Evolutionary conservation across 2,888 invertebrate species (phyloP).

Genomic region (Eulithis prunata): DNA sequence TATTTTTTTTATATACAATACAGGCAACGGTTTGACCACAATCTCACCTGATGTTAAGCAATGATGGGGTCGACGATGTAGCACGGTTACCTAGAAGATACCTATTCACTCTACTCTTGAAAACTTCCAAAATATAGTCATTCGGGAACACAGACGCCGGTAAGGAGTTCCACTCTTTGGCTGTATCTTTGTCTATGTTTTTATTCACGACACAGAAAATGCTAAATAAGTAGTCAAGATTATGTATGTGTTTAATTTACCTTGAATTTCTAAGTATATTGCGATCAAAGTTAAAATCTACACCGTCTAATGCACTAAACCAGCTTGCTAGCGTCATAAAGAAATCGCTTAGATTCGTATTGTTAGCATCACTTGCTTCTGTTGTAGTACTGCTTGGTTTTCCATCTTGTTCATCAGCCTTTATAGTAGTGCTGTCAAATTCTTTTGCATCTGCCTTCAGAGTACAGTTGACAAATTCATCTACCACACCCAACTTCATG

Average conservation of each 20-base stretch:
- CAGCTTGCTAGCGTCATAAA: constrained; percentile 56
- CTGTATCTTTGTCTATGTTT: too few relatives aligned
- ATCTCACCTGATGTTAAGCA: too few relatives aligned
- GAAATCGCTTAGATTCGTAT: constrained; percentile 49
- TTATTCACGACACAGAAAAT: too few relatives aligned
- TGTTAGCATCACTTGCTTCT: constrained; percentile 3
- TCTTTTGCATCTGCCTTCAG: neutral
- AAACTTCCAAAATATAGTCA: too few relatives aligned
- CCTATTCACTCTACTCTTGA: too few relatives aligned
- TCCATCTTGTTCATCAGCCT: neutral
- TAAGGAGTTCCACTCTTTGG: too few relatives aligned
- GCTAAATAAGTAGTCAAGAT: too few relatives aligned
- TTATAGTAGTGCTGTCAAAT: neutral
- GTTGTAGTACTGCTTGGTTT: neutral
- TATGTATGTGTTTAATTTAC: constrained; percentile 28
- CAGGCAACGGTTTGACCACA: too few relatives aligned
- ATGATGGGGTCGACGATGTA: too few relatives aligned
- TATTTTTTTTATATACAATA: too few relatives aligned
- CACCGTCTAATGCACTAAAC: constrained; percentile 54
- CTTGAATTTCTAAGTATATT: neutral
- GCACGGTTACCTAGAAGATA: too few relatives aligned
- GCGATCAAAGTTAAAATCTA: constrained; percentile 14
- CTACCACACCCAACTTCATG: neutral
- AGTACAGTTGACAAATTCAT: neutral
- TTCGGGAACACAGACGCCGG: too few relatives aligned